Base-by-base conservation (phyloP, 2,888 invertebrate genomes). In the Drosophila sordidula region DNA sequence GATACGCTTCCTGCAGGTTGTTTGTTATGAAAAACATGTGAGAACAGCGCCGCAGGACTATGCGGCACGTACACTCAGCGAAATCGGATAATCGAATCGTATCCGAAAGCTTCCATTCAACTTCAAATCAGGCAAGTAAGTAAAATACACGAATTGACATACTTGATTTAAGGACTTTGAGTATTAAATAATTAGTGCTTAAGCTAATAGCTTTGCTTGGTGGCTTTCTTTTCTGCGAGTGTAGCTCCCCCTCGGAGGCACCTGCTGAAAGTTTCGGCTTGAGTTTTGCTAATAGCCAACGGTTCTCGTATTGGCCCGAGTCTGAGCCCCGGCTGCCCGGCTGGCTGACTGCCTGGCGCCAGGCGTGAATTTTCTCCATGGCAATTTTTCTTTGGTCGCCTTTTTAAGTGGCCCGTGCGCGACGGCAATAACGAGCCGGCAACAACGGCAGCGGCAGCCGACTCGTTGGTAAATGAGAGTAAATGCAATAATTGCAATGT, bases 401-500 rank as follows among this genome's bases (percentile, higher is more conserved):
- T 66, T 65, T 70, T 86, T 88, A 82, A 86, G 86, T 86, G 87
- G 72, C 75, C 76, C 85, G 85, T 87, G 82, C 67, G 78, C 85
- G 69, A 70, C 70, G 88, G 77, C 87, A 78, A 86, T 80, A 77
- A 75, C 66, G 80, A 70, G 68, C 68, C 62, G 63, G 50, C 62
- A 70, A 50, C 62, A 70, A 66, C 54, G 59, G 38, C 50, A 69
- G 41, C 63, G 47, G 42, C 58, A 69, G 41, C 59, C 49, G 55
- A 50, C 72, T 71, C 62, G 55, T 67, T 70, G 72, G 89, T 80
- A 89, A 89, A 84, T 89, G 84, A 80, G 89, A 87, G 87, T 87
- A 84, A 89, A 89, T 87, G 89, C 89, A 80, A 89, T 89, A 87
- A 85, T 89, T 85, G 87, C 85, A 89, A 89, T 84, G 76, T 89